Base-by-base conservation (phyloP, 2,113 vertebrate genomes). In the Oenanthe oenanthe region DNA sequence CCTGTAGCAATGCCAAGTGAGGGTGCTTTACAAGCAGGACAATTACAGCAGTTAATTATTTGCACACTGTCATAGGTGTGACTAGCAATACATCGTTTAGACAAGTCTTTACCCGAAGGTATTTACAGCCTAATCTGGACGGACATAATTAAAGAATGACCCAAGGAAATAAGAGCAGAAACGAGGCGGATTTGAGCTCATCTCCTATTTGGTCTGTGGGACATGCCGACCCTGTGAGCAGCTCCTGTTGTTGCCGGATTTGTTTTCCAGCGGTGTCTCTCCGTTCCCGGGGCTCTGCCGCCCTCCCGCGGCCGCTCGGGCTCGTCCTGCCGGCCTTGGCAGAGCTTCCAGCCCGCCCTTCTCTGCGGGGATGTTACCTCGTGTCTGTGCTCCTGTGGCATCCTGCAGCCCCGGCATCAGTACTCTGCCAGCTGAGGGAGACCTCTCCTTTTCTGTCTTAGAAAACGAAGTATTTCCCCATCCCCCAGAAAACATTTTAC, bases 21-120 rank as follows among this genome's bases (percentile, higher is more conserved):
- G 12, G 9, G 22, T 71, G 50, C 43, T 86, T 91, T 68, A 76
- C 28, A 50, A 68, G 40, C 70, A 81, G 10, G 0, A 36, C 87
- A 94, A 93, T 92, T 90, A 82, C 65, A 93, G 65, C 61, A 68
- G 78, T 93, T 96, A 89, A 93, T 97, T 95, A 92, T 94, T 76
- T 92, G 62, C 67, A 70, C 48, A 63, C 72, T 78, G 86, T 45
- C 94, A 68, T 65, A 93, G 92, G 89, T 94, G 85, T 92, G 81
- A 57, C 34, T 5, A 70, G 86, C 58, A 92, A 90, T 87, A 54
- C 68, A 94, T 96, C 4, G 7, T 92, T 95, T 71, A 92, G 93
- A 93, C 93, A 96, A 87, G 85, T 58, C 61, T 62, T 89, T 89
- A 72, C 68, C 75, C 91, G 28, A 62, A 95, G 85, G 94, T 67